These are phyloP conservation scores for Isichthys henryi DNA, from an alignment of 2,113 vertebrate genomes.

Conservation along the genomic window DNA sequence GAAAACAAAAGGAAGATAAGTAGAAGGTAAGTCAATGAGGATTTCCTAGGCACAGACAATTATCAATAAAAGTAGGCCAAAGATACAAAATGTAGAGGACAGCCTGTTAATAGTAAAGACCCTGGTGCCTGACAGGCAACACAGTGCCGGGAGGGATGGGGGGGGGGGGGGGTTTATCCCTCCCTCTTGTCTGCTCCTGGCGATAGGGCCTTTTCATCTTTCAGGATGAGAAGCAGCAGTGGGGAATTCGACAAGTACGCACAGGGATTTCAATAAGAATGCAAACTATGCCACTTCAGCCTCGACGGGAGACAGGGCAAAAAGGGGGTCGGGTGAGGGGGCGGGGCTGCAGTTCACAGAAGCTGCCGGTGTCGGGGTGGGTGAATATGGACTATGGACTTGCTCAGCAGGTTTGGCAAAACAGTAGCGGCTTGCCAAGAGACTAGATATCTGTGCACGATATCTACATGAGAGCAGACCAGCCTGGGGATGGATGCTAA, in stretches of 20 bases:
- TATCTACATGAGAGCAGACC: background rate
- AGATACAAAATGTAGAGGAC: background rate
- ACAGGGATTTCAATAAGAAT: slow-evolving; percentile 43
- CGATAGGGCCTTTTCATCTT: slow-evolving; percentile 24
- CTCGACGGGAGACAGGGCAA: background rate
- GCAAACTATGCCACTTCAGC: slow-evolving; percentile 24
- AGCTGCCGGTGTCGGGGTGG: background rate
- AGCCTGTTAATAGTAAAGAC: background rate
- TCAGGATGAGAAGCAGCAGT: slow-evolving; percentile 13
- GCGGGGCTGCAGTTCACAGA: background rate
- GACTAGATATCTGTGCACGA: background rate
- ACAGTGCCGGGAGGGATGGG: background rate
- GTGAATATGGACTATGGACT: background rate
- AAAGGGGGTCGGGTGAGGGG: background rate
- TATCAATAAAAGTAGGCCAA: background rate
- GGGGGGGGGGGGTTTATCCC: background rate
- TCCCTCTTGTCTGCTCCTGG: background rate
- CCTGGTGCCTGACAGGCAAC: background rate
- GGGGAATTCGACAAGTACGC: slow-evolving; percentile 17
- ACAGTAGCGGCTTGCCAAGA: background rate
- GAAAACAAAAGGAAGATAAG: background rate
- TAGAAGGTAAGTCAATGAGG: background rate
- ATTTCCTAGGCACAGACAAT: background rate
- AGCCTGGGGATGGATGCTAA: background rate
- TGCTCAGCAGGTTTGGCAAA: background rate